These are phyloP conservation scores for Disparrhopalites patrizii DNA, from an alignment of 2,888 invertebrate species.

Conservation along the genomic window DNA sequence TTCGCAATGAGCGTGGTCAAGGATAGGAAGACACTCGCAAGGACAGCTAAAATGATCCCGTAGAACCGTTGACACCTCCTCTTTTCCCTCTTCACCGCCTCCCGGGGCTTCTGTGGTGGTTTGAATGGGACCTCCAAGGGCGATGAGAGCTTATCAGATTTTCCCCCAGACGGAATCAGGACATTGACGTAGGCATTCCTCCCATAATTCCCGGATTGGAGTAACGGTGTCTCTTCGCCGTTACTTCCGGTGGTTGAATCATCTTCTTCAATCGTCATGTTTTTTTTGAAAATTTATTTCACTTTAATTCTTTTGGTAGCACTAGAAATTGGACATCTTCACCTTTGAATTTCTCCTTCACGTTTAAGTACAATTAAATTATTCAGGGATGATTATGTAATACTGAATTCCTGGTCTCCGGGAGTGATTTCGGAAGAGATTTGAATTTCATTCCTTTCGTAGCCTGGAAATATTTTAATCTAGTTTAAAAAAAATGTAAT, in stretches of 20 bases:
- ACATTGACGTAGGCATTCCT: neutral
- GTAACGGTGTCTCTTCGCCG: neutral
- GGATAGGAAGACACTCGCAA: constrained; percentile 38
- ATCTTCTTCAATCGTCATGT: neutral
- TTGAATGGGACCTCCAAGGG: neutral
- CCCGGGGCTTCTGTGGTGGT: neutral
- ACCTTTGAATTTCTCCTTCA: too few relatives aligned
- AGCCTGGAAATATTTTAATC: too few relatives aligned
- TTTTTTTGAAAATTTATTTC: too few relatives aligned
- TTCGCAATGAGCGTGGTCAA: constrained; percentile 37
- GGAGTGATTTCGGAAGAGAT: too few relatives aligned
- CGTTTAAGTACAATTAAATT: too few relatives aligned
- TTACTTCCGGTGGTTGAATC: neutral
- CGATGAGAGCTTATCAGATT: neutral
- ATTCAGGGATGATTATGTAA: too few relatives aligned
- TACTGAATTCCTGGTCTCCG: too few relatives aligned
- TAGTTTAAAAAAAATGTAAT: too few relatives aligned
- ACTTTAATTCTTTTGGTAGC: too few relatives aligned
- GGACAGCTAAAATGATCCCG: constrained; percentile 38
- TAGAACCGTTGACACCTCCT: neutral
- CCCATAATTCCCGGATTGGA: neutral
- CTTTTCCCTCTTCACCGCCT: neutral
- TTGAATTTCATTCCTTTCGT: too few relatives aligned
- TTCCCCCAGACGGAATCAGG: neutral
- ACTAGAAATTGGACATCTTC: too few relatives aligned